Conservation (phyloP, 2,888 invertebrate genomes). For the Crepidodera aurea region DNA sequence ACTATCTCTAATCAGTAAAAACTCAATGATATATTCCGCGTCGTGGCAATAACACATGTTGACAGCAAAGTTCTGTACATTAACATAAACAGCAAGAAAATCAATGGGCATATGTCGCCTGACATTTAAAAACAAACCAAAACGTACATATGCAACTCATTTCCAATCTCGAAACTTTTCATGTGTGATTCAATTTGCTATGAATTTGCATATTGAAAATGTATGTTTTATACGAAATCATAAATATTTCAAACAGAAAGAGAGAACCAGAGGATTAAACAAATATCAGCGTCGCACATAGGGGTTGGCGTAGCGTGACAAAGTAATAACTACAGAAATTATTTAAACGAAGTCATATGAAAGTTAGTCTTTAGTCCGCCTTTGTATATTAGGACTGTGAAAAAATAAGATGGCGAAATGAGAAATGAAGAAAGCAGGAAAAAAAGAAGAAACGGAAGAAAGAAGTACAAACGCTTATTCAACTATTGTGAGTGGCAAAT, state of each 20-base stretch:
- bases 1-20: no score
- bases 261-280: slow-evolving; percentile 30
- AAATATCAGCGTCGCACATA: slow-evolving; percentile 31
- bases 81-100: slow-evolving; percentile 19
- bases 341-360: no score
- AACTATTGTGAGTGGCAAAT: no score
- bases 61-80: neutral
- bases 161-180: slow-evolving; percentile 28
- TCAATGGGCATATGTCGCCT: slow-evolving; percentile 5
- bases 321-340: no score
- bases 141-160: slow-evolving; percentile 24
- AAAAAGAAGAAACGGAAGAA: no score
- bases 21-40: neutral
- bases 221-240: slow-evolving; percentile 33
- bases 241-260: slow-evolving; percentile 36
- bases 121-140: slow-evolving; percentile 11
- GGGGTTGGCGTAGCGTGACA: no score
- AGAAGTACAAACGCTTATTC: no score
- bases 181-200: slow-evolving; percentile 34
- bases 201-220: slow-evolving; percentile 36
- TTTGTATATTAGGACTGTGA: no score
- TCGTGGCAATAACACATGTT: neutral
- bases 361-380: no score
- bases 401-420: no score
- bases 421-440: no score